Conservation (phyloP, 1,140 invertebrate species). For the Calliopsis andreniformis region DNA sequence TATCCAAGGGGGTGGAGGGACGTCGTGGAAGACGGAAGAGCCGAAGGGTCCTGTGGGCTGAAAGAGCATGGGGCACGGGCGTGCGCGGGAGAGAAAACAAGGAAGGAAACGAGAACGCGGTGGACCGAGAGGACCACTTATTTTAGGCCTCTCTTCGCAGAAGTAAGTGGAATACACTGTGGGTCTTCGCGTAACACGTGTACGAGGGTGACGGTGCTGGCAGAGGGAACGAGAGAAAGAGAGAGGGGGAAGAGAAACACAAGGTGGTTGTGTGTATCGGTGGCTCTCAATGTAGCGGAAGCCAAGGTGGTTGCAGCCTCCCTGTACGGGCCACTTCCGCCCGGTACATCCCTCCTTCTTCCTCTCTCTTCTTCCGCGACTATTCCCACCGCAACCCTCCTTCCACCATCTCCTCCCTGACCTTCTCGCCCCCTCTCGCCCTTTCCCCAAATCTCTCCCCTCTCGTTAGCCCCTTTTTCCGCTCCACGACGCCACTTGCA, state of each 20-base stretch:
- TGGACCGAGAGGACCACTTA: constrained; percentile 45
- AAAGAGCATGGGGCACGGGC: not conserved
- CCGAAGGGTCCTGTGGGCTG: not conserved
- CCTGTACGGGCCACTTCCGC: constrained; percentile 77
- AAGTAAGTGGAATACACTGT: constrained; percentile 33
- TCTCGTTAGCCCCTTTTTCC: not conserved
- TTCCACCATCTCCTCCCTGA: constrained; percentile 17
- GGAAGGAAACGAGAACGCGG: constrained; percentile 49
- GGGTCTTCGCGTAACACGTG: constrained; percentile 49
- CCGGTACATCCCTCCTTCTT: constrained; percentile 46
- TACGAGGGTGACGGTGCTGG: not conserved
- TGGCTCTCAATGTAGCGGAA: constrained; percentile 79
- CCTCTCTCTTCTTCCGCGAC: constrained; percentile 11
- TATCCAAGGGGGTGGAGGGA: not conserved
- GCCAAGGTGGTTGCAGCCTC: constrained; percentile 82
- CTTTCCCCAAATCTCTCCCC: not conserved
- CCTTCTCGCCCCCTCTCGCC: constrained; percentile 16
- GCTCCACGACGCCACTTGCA: constrained; percentile 9
- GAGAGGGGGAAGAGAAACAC: constrained; percentile 50
- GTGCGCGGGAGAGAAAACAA: constrained; percentile 35
- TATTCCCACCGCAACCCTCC: constrained; percentile 37
- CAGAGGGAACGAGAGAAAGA: no score
- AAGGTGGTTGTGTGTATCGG: constrained; percentile 74
- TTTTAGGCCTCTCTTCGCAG: constrained; percentile 43
- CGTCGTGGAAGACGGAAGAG: constrained; percentile 20